A percentile compares a stretch with the other conserved stretches of the same genome.
Evolutionary conservation across 2,797 vertebrate genomes (phyloP).

Genomic region (Poeciliopsis turneri): DNA sequence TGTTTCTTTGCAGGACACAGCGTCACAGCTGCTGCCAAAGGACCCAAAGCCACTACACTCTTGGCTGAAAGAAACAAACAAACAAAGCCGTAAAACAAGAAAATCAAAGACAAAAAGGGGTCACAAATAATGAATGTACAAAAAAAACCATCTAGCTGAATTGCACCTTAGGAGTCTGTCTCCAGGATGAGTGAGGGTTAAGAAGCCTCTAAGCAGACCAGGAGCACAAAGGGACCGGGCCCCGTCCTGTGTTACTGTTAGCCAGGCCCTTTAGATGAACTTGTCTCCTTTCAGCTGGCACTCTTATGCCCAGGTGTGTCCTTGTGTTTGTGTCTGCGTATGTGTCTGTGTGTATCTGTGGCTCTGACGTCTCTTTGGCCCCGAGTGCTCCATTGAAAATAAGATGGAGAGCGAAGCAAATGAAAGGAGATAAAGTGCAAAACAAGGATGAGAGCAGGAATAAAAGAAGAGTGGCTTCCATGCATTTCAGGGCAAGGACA

Average conservation of each 20-base stretch:
- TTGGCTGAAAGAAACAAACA: slow-evolving; percentile 77
- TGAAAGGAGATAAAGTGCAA: slow-evolving; percentile 81
- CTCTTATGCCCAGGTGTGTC: slow-evolving; percentile 81
- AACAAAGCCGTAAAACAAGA: slow-evolving; percentile 78
- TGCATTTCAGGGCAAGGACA: slow-evolving; percentile 81
- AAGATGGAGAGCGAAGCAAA: slow-evolving; percentile 71
- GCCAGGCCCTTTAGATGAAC: slow-evolving; percentile 78
- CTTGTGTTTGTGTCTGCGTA: slow-evolving; percentile 63
- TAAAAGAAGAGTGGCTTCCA: slow-evolving; percentile 79
- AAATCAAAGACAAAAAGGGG: slow-evolving; percentile 77
- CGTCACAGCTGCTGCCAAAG: slow-evolving; percentile 78
- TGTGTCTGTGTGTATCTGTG: slow-evolving; percentile 58
- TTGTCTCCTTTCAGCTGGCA: slow-evolving; percentile 76
- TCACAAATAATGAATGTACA: slow-evolving; percentile 79
- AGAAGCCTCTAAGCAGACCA: slow-evolving; percentile 69
- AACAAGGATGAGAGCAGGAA: slow-evolving; percentile 78
- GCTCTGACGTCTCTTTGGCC: slow-evolving; percentile 77
- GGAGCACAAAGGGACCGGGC: slow-evolving; percentile 71
- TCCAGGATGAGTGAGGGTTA: slow-evolving; percentile 68
- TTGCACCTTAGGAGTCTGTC: slow-evolving; percentile 78
- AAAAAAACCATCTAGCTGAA: slow-evolving; percentile 71
- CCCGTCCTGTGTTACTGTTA: slow-evolving; percentile 78
- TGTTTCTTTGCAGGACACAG: slow-evolving; percentile 70
- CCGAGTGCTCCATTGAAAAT: slow-evolving; percentile 80
- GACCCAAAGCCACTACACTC: slow-evolving; percentile 67